Base-by-base conservation (phyloP, 2,797 vertebrate genomes). In the Crenichthys baileyi region DNA sequence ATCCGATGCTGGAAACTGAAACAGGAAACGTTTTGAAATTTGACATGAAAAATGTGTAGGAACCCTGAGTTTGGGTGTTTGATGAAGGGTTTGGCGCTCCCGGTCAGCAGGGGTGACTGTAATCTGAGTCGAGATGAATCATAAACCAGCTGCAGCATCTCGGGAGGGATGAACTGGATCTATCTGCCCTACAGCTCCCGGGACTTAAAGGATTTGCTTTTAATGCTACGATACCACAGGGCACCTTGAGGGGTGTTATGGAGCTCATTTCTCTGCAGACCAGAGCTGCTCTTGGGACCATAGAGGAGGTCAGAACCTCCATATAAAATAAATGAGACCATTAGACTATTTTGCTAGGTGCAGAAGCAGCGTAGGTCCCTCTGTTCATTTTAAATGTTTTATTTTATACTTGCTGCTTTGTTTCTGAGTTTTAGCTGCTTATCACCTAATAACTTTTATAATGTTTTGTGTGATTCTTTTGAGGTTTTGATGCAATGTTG, bases 241-340 rank as follows among this genome's bases (percentile, higher is more conserved):
- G 70, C 29, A 29, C 31, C 70, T 72, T 48, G 15, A 65, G 48
- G 20, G 61, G 46, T 76, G n/a, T 63, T 39, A 36, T 78, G 29
- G 29, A 39, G 29, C 70, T 31, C 9, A 58, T 48, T 8, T 13
- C 36, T 44, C 58, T 24, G n/a, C 39, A 13, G 51, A 68, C 48
- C 29, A 39, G 16, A 65, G 56, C 29, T 71, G 73, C 55, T 71
- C 61, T 61, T 50, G 4, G 22, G 3, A 41, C 15, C 4, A 31
- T 24, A 26, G 46, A 22, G 6, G 12, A 53, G 50, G 1, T 29
- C 51, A 20, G 0, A 39, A 7, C 67, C 67, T 70, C 67, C 39
- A 16, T 46, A 24, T 15, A 26, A 26, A 46, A 70, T n/a, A 46
- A n/a, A 68, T 4, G 39, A 67, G 63, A 36, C 63, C 63, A 41